Conservation (phyloP, 2,888 invertebrate genomes). For the Drosophila falleni region DNA sequence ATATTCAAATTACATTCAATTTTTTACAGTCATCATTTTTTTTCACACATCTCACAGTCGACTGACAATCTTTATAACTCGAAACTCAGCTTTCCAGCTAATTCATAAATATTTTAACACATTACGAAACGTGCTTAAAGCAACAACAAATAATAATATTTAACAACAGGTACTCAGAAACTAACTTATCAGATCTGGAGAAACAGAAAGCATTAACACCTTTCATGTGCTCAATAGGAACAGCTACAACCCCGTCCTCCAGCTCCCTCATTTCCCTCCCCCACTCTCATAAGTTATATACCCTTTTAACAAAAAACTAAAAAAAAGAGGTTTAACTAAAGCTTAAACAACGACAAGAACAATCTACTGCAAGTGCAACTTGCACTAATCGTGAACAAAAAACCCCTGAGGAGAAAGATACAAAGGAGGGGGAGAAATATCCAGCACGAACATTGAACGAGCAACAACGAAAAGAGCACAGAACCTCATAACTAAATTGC, state of each 20-base stretch:
- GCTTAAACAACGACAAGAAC: slow-evolving; percentile 39
- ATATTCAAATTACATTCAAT: neutral
- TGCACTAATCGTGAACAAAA: slow-evolving; percentile 60
- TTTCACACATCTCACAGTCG: slow-evolving; percentile 2
- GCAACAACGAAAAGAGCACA: slow-evolving; percentile 44
- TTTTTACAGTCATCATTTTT: neutral
- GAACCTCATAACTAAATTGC: slow-evolving; percentile 82
- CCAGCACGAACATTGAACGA: slow-evolving; percentile 65
- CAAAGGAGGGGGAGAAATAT: slow-evolving; percentile 29
- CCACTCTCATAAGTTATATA: slow-evolving; percentile 6
- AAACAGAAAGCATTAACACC: slow-evolving; percentile 72
- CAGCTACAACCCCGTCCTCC: neutral
- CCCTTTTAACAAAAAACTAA: slow-evolving; percentile 69
- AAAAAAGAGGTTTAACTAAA: slow-evolving; percentile 46
- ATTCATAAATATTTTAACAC: slow-evolving; percentile 72
- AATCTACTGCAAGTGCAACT: slow-evolving; percentile 46
- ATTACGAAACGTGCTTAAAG: slow-evolving; percentile 13
- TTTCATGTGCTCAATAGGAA: slow-evolving; percentile 49
- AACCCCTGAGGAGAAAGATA: slow-evolving; percentile 33
- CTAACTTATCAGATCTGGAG: slow-evolving; percentile 50
- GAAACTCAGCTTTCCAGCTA: slow-evolving; percentile 50
- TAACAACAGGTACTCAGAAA: slow-evolving; percentile 25
- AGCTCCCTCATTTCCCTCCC: neutral
- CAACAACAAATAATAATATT: slow-evolving; percentile 29
- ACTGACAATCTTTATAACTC: slow-evolving; percentile 26